Base-by-base conservation (phyloP, 2,888 invertebrate species). In the Lasioglossum villosulum region DNA sequence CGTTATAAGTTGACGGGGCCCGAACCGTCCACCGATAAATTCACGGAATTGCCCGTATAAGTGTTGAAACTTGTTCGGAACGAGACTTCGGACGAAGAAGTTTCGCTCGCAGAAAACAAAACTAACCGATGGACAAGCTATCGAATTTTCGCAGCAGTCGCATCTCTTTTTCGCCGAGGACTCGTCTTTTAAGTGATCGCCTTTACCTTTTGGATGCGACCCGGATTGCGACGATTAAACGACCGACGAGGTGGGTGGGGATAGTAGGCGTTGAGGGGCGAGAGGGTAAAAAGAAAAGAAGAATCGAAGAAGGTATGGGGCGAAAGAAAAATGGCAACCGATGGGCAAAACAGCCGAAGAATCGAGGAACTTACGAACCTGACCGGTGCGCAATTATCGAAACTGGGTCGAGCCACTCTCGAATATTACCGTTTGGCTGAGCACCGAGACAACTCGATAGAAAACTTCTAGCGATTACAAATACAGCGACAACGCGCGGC, bases 391-490 rank as follows among this genome's bases (percentile, higher is more conserved):
- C 80, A 88, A 88, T 90, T 91, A 88, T 77, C 79, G 73, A 71
- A 90, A 90, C 76, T 85, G 76, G 89, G 87, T 89, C 85, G 84
- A 83, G 72, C 78, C 78, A 75, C 80, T 88, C 72, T 76, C 52
- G 76, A 83, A 88, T 90, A 88, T 90, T 80, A 89, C 83, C 83
- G 70, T 66, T 68, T 75, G 82, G 66, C 78, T 68, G 75, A 70
- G n/a, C 59, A 42, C 42, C 63, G 78, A 34, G 73, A 63, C 77
- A 82, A 76, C 66, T 76, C 78, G 81, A 83, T 78, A 71, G 78
- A 87, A 83, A 89, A 86, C 68, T 84, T 68, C 45, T 45, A 75
- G 71, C 80, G 85, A 84, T 88, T 86, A 79, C 81, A 72, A 88
- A 83, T 76, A 80, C 68, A 72, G 80, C 70, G 82, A 80, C 45